Evolutionary conservation across 2,888 invertebrate species (phyloP), one percentile per base, ranked within the genome.

Genomic region (Eupithecia vulgata): DNA sequence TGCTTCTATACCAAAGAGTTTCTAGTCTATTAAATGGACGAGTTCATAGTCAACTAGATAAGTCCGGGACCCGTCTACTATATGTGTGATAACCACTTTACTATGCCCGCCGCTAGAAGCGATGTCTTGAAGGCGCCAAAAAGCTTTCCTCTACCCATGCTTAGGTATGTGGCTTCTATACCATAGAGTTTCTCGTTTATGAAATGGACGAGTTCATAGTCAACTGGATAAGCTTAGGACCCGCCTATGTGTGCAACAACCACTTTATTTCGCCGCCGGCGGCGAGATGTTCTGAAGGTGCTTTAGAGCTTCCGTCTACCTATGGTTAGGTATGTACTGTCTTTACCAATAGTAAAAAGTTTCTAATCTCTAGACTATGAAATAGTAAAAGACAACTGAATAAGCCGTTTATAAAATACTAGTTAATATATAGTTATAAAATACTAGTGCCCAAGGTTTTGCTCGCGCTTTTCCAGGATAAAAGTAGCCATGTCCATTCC

Each of bases 71-170:
- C 98, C 0, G 94, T 97, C 34, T n/a, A n/a, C n/a, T 95, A 95
- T 66, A 95, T 98, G 82, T 95, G 97, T 25, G 99, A 99, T 79
- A 97, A 98, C 91, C 97, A 98, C 90, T 99, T 98, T 90, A 94
- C 96, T 3, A 94, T 97, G 61, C 98, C 98, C 0, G 91, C 96
- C 1, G 97, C 97, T 0, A 96, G 97, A 87, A 96, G 96, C 0
- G 98, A 99, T 88, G 95, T 97, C 15, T 93, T 99, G 8, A 96
- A 97, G 83, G 96, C 99, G 3, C 99, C 99, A 0, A 96, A 96
- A 82, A 95, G 96, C 86, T 73, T 73, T 35, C 73, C 73, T 42
- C 57, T 73, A 42, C 73, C 73, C 35, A 59, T 74, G 64, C 59
- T 70, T 25, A 74, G 70, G 73, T 74, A 67, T 34, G 37, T 35